phyloP scores from a whole-genome alignment of 1,140 invertebrate species.

The Pogonomyrmex californicus region DNA sequence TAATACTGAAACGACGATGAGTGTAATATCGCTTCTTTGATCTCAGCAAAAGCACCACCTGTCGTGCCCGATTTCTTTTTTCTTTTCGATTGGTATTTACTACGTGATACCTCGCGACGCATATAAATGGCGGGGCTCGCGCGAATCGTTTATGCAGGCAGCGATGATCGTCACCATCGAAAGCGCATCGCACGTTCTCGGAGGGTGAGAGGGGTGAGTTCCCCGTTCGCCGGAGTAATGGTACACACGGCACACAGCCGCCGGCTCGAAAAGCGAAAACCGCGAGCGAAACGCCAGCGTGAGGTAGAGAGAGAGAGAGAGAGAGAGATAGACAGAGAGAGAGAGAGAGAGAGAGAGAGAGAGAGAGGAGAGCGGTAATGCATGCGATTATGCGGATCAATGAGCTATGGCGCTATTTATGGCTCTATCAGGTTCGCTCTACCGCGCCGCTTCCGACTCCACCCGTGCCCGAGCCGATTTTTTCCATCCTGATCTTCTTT shows the following conservation, averaged over 20 bases:
- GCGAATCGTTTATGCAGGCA: constrained; percentile 49
- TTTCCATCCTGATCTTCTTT: constrained; percentile 46
- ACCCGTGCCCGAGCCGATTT: constrained; percentile 20
- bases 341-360: constrained; percentile 51
- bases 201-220: constrained; percentile 63
- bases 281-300: constrained; percentile 69
- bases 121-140: background rate
- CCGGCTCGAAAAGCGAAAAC: constrained; percentile 80
- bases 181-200: constrained; percentile 54
- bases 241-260: constrained; percentile 78
- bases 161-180: constrained; percentile 57
- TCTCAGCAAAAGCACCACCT: background rate
- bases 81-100: background rate
- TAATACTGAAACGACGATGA: background rate
- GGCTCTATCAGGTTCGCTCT: constrained; percentile 81
- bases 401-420: constrained; percentile 86
- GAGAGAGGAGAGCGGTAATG: constrained; percentile 80
- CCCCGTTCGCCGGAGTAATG: constrained; percentile 76
- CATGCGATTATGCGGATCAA: constrained; percentile 86
- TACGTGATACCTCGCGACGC: background rate
- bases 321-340: constrained; percentile 47
- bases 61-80: constrained; percentile 6
- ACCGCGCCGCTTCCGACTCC: constrained; percentile 62
- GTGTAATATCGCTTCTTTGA: background rate
- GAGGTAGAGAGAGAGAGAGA: constrained; percentile 42